Evolutionary conservation across 2,797 vertebrate species (phyloP).

Genomic region (Rhynchonycteris naso): DNA sequence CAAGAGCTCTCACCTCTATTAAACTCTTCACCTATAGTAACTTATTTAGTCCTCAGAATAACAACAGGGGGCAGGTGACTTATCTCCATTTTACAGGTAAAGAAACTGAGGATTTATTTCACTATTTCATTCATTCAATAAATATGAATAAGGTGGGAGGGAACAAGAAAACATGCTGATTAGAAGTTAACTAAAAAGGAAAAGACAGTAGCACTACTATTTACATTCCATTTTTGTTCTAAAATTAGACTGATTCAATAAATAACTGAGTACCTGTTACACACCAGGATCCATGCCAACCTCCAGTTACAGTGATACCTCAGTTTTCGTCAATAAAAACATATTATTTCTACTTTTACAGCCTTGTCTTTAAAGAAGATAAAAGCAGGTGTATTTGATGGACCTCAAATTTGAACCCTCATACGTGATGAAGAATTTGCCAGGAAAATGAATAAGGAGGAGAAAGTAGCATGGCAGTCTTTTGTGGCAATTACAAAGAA

Average conservation of each 20-base stretch:
- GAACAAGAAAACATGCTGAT: neutral
- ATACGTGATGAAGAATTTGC: no score
- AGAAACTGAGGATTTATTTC: neutral
- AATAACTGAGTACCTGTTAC: neutral
- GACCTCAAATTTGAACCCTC: no score
- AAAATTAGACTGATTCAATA: neutral
- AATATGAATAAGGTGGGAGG: neutral
- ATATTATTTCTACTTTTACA: no score
- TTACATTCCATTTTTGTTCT: slow-evolving; percentile 14
- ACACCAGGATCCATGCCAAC: neutral
- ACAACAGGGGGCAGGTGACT: neutral
- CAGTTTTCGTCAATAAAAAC: no score
- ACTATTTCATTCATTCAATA: neutral
- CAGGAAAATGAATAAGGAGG: no score
- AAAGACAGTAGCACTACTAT: neutral
- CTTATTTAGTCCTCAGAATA: neutral
- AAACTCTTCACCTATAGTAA: neutral
- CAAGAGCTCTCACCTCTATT: neutral
- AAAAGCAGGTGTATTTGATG: no score
- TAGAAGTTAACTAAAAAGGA: neutral
- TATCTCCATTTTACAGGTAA: neutral
- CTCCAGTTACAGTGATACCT: neutral
- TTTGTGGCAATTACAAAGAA: no score
- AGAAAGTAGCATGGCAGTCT: no score
- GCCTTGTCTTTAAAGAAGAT: no score